Evolutionary conservation across 2,888 invertebrate species (phyloP).

Genomic region (Meiosimyza platycephala): DNA sequence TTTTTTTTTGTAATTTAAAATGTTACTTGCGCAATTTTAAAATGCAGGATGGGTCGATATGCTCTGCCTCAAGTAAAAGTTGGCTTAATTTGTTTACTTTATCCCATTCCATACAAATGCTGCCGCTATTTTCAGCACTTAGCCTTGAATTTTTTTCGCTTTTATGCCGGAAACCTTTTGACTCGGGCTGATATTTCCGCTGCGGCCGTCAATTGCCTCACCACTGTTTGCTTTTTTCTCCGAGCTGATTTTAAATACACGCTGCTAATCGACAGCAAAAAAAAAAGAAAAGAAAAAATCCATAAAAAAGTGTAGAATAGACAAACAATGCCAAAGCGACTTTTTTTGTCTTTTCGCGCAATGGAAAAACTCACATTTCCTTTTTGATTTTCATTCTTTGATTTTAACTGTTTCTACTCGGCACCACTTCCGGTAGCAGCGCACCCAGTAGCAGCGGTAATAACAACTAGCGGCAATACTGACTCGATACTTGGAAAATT

Average conservation of each 20-base stretch:
- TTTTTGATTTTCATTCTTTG: conserved; percentile 19
- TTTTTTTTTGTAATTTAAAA: no score
- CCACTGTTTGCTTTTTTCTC: neutral
- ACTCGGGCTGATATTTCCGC: neutral
- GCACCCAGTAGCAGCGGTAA: neutral
- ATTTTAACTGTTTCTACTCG: conserved; percentile 10
- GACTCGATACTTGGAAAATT: no score
- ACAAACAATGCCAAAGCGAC: no score
- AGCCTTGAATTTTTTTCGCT: no score
- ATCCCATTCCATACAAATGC: no score
- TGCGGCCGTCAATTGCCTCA: neutral
- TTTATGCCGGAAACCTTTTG: neutral
- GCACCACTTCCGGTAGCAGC: neutral
- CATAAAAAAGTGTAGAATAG: no score
- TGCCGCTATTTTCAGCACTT: no score
- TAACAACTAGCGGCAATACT: neutral
- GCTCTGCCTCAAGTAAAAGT: no score
- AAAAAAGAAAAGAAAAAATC: neutral
- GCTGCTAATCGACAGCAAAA: neutral
- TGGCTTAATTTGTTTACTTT: no score
- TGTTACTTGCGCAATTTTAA: no score
- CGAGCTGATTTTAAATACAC: neutral
- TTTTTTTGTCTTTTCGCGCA: neutral
- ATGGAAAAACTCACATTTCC: conserved; percentile 20
- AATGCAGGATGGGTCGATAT: no score